Evolutionary conservation across 2,888 invertebrate genomes (phyloP).

Genomic region (Latheticus oryzae): DNA sequence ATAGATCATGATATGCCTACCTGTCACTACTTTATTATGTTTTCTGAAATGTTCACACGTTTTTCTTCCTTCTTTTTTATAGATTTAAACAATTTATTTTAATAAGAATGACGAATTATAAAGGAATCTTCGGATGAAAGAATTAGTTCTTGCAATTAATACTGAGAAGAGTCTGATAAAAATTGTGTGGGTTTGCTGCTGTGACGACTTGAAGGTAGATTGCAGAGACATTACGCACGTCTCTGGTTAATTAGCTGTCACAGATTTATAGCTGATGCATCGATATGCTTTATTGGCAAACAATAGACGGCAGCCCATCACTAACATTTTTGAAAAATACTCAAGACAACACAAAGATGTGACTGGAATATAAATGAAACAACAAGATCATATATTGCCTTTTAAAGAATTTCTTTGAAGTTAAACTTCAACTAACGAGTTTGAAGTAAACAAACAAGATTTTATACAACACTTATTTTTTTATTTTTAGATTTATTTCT

Average conservation of each 20-base stretch:
- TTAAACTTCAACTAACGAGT: too few species aligned
- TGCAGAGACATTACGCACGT: slow-evolving; percentile 53
- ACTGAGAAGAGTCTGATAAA: slow-evolving; percentile 9
- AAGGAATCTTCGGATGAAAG: too few species aligned
- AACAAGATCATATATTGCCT: slow-evolving; percentile 14
- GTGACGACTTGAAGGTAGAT: slow-evolving; percentile 51
- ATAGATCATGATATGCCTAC: slow-evolving; percentile 33
- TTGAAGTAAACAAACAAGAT: too few species aligned
- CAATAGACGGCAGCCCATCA: slow-evolving; percentile 51
- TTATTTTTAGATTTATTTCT: too few species aligned
- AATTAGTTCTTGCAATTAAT: slow-evolving; percentile 22
- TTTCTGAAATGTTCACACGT: slow-evolving; percentile 33
- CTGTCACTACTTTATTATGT: slow-evolving; percentile 37
- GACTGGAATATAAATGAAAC: slow-evolving; percentile 38
- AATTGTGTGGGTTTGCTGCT: slow-evolving; percentile 23
- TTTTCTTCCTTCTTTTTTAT: too few species aligned
- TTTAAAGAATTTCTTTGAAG: slow-evolving; percentile 19
- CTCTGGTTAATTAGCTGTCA: slow-evolving; percentile 57
- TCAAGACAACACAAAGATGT: slow-evolving; percentile 19
- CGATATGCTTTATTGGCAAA: slow-evolving; percentile 61
- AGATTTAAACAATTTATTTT: too few species aligned
- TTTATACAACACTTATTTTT: too few species aligned
- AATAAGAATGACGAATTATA: slow-evolving; percentile 8
- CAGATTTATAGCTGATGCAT: slow-evolving; percentile 60
- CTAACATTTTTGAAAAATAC: slow-evolving; percentile 40